Conservation (phyloP, 2,888 invertebrate genomes). For the Vanessa cardui region DNA sequence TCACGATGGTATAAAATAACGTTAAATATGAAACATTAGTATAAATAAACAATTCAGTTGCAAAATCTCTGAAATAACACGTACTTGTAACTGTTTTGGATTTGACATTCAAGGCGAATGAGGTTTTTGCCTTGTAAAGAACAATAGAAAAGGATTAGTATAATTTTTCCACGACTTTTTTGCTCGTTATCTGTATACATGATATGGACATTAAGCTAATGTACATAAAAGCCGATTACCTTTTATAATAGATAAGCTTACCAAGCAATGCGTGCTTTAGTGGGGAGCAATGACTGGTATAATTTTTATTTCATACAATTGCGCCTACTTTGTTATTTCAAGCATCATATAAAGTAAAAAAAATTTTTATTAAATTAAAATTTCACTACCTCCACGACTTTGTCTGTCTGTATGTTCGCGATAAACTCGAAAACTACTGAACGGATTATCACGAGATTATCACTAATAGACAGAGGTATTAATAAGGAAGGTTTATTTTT, state of each 20-base stretch:
- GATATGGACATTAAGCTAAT: conserved; percentile 17
- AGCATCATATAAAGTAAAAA: no score
- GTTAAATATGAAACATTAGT: no score
- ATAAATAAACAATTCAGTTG: background rate
- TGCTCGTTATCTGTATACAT: conserved; percentile 22
- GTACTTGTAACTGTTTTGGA: background rate
- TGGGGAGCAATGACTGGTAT: background rate
- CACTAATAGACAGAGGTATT: no score
- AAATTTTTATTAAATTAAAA: no score
- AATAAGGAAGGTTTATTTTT: no score
- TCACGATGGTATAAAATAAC: no score
- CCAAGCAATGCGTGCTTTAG: background rate
- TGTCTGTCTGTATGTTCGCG: no score
- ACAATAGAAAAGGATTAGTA: conserved; percentile 25
- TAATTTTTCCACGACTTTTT: conserved; percentile 21
- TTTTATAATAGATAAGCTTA: conserved; percentile 13
- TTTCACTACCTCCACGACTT: no score
- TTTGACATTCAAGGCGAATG: conserved; percentile 17
- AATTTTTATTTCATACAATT: background rate
- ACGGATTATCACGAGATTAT: no score
- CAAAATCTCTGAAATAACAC: background rate
- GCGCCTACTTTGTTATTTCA: background rate
- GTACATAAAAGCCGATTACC: conserved; percentile 17
- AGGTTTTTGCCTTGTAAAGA: conserved; percentile 28
- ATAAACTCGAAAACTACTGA: no score